Evolutionary conservation across 1,140 invertebrate species (phyloP).

Genomic region (Tribolium madens): DNA sequence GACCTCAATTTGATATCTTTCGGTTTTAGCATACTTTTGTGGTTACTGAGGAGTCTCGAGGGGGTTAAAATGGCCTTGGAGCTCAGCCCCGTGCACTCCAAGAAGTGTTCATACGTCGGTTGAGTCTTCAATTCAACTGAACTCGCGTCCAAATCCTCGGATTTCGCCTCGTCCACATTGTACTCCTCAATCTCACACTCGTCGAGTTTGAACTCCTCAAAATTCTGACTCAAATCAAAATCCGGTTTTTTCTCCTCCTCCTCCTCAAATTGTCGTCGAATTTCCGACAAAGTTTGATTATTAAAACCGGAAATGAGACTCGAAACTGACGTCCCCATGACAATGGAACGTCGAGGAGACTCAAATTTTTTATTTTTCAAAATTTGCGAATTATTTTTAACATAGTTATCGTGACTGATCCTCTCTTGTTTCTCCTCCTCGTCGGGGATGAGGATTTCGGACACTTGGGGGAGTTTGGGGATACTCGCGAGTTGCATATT

Average conservation of each 20-base stretch:
- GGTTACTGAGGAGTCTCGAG: constrained; percentile 77
- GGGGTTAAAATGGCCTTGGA: constrained; percentile 84
- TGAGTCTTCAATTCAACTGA: constrained; percentile 61
- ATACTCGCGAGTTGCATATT: constrained; percentile 67
- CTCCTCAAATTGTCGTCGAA: constrained; percentile 58
- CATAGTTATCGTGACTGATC: constrained; percentile 64
- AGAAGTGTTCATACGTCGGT: constrained; percentile 77
- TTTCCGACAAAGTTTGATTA: constrained; percentile 64
- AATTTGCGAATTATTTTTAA: constrained; percentile 64
- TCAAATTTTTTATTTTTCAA: constrained; percentile 53
- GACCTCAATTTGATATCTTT: constrained; percentile 80
- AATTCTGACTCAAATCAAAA: constrained; percentile 79
- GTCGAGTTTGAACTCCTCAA: constrained; percentile 84
- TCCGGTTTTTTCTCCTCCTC: constrained; percentile 67
- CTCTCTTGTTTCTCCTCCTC: constrained; percentile 65
- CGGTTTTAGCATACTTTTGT: constrained; percentile 81
- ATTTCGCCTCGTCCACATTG: constrained; percentile 52
- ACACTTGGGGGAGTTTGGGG: constrained; percentile 73
- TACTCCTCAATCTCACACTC: constrained; percentile 75
- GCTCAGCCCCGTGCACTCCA: constrained; percentile 83
- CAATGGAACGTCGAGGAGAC: constrained; percentile 55
- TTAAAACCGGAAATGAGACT: constrained; percentile 72
- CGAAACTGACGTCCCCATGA: constrained; percentile 72
- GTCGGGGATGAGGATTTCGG: constrained; percentile 73
- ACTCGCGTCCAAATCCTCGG: constrained; percentile 52